Base-by-base conservation (phyloP, 2,888 invertebrate species). In the Lochmaea capreae region DNA sequence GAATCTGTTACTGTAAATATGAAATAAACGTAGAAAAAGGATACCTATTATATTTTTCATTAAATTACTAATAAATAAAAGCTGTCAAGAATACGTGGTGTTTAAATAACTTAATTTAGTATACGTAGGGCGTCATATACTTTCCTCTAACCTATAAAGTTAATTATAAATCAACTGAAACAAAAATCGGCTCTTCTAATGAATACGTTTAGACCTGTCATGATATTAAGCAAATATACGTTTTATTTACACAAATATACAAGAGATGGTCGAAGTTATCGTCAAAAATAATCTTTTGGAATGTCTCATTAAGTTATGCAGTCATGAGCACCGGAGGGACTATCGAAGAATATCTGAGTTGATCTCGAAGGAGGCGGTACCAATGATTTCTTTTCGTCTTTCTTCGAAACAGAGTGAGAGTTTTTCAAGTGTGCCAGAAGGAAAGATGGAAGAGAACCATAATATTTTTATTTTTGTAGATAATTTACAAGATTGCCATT, bases 281-380 rank as follows among this genome's bases (percentile, higher is more conserved):
- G 67, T 42, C 52, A 42, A 67, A 76, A 73, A 73, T 61, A 58
- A 76, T 76, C 76, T 71, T 33, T 65, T 57, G 22, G 71, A 74
- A 57, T 68, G 73, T 73, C 76, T 76, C 76, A 76, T 76, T 76
- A 76, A 71, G 70, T 71, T 76, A 71, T 76, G 69, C 67, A 76
- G 76, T 76, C 76, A 76, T 76, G 76, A 73, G 71, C 73, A 76
- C 76, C 67, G 65, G 63, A 68, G 73, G 76, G 76, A 70, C 62
- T 67, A 67, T 67, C 14, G 54, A 59, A 63, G 33, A 49, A 62
- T 70, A 70, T 70, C 69, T 54, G 39, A 43, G 14, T 63, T 5
- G 18, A 63, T 63, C 62, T 43, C n/a, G 62, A 43, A 43, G 62
- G 62, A 63, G 62, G 62, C 62, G 62, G 62, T 43, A 63, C 62